These are phyloP conservation scores for Lasioglossum morio DNA, from an alignment of 2,888 invertebrate species.

Conservation along the genomic window DNA sequence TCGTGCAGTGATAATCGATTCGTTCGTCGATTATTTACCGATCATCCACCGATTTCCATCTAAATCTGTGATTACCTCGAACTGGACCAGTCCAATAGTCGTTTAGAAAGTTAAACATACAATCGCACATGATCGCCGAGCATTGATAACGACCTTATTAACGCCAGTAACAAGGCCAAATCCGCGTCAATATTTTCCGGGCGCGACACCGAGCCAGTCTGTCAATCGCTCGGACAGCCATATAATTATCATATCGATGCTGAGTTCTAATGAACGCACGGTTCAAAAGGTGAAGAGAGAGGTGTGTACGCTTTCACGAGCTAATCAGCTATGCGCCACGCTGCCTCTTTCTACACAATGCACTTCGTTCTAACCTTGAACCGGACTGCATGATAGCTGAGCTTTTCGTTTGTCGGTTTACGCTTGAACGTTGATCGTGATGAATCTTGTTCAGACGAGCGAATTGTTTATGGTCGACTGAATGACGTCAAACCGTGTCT, in stretches of 20 bases:
- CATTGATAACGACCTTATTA: slow-evolving; percentile 22
- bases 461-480: neutral
- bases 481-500: neutral
- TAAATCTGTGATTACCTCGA: neutral
- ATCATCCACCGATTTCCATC: neutral
- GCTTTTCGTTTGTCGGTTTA: neutral
- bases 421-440: neutral
- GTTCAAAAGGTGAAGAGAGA: neutral
- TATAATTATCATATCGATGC: slow-evolving; percentile 15
- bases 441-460: neutral
- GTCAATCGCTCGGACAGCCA: neutral
- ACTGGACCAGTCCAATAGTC: neutral
- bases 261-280: neutral
- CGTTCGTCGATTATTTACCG: neutral
- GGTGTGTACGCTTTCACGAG: neutral
- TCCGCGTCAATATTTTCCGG: slow-evolving; percentile 21
- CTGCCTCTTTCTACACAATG: neutral
- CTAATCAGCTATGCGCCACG: neutral
- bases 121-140: slow-evolving; percentile 3
- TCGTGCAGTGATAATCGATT: too few species aligned
- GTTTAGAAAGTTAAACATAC: slow-evolving; percentile 41
- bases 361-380: neutral
- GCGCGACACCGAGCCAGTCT: neutral
- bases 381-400: too few species aligned
- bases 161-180: slow-evolving; percentile 36